Evolutionary conservation across 2,797 vertebrate genomes (phyloP).

Genomic region (Xenopus petersii): DNA sequence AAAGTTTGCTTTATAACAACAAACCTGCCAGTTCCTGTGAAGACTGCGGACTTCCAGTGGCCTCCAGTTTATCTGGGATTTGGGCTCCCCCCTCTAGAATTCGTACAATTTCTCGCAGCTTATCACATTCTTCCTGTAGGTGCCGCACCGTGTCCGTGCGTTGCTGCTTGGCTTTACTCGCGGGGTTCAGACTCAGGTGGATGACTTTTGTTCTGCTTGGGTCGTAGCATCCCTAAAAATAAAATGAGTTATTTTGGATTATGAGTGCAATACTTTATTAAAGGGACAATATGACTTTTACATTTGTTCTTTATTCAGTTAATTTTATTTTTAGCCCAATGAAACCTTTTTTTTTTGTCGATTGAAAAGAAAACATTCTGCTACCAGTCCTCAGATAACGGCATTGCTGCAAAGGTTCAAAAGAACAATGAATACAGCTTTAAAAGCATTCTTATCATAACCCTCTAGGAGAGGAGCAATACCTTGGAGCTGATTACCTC

Average conservation of each 20-base stretch:
- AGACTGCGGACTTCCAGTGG: conserved; percentile 67
- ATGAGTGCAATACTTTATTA: no score
- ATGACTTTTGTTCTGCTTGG: conserved; percentile 83
- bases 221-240: conserved; percentile 83
- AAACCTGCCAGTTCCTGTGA: conserved; percentile 86
- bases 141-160: conserved; percentile 74
- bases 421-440: no score
- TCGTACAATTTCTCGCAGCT: conserved; percentile 73
- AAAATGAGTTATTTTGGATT: not conserved
- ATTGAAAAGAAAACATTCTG: no score
- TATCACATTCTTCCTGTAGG: conserved; percentile 79
- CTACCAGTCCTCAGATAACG: no score
- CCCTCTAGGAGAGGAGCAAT: no score
- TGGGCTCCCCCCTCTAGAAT: conserved; percentile 71
- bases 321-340: no score
- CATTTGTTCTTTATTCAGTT: no score
- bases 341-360: no score
- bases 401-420: no score
- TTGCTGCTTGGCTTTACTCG: conserved; percentile 76
- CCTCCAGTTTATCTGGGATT: conserved; percentile 55
- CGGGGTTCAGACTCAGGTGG: conserved; percentile 86
- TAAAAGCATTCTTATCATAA: no score
- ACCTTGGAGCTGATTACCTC: no score
- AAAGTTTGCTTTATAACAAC: not conserved
- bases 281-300: no score